Base-by-base conservation (phyloP, 1,140 invertebrate species). In the Zaprionus davidi region DNA sequence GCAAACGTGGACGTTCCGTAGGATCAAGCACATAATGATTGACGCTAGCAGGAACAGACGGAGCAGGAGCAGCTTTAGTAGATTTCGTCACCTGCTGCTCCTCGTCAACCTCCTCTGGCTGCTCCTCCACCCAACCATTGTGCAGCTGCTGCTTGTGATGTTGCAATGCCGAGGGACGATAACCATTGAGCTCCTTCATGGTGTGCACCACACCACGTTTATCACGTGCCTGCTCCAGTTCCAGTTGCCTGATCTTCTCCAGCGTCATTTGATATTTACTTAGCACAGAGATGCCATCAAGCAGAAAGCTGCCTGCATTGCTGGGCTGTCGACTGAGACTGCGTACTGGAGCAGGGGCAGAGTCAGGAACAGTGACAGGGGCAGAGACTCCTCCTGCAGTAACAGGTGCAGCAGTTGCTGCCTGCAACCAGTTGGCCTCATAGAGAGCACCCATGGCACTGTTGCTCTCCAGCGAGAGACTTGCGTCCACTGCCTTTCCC, bases 341-440 rank as follows among this genome's bases (percentile, higher is more conserved):
- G 41, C 24, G 36, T 4, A n/a, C n/a, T 28, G 17, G 11, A 64
- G 93, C 91, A 12, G 28, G 91, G 86, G 51, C 83, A 34, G 49
- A 20, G 22, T 92, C 57, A 91, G 93, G 63, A 12, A 34, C 20
- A 26, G 2, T 24, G 13, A 38, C 13, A 57, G 38, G 12, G n/a
- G 4, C 20, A 53, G 51, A 44, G 36, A 13, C n/a, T 41, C 20
- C 7, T 49, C 36, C 44, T 49, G 59, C 22, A 15, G 60, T 20
- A n/a, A 51, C 7, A 24, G 72, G 73, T 79, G 66, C 58, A 56
- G 82, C 31, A 72, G 58, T 59, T 93, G 92, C 46, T 5, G 95
- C 94, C 79, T 96, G 96, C 57, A 96, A 94, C 97, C 97, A 97
- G 82, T 96, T 97, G 46, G 96, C 96, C 80, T 97, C 96, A 92